Evolutionary conservation across 2,113 vertebrate species (phyloP).

Genomic region (Triplophysa tibetana): DNA sequence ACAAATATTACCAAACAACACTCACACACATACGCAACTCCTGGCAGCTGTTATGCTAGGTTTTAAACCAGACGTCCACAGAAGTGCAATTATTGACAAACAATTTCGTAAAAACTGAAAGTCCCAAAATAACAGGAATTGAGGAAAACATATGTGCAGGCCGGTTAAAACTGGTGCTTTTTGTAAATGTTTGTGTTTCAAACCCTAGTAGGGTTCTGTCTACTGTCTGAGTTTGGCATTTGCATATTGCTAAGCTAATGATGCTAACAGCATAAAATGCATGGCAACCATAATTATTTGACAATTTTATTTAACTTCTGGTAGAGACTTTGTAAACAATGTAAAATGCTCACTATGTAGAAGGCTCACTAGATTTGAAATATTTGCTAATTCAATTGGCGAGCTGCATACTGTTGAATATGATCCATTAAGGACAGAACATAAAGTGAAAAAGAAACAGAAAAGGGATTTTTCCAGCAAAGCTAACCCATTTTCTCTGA

Average conservation of each 20-base stretch:
- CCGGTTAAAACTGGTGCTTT: neutral
- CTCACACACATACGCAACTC: neutral
- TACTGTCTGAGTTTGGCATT: neutral
- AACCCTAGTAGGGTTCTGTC: neutral
- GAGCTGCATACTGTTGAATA: slow-evolving; percentile 34
- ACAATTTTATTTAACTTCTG: too few relatives aligned
- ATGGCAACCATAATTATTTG: neutral
- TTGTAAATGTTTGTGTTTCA: neutral
- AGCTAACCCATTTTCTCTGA: neutral
- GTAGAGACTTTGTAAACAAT: too few relatives aligned
- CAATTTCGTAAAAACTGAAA: neutral
- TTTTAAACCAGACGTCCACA: neutral
- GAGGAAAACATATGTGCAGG: neutral
- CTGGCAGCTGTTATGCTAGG: neutral
- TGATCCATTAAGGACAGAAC: slow-evolving; percentile 27
- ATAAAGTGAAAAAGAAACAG: slow-evolving; percentile 9
- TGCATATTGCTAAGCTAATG: neutral
- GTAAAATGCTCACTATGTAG: neutral
- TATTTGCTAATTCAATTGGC: slow-evolving; percentile 46
- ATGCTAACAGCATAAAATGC: neutral
- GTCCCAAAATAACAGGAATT: neutral
- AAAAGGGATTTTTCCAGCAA: neutral
- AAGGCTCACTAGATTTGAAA: slow-evolving; percentile 6
- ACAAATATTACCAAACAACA: neutral
- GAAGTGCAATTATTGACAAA: neutral